Evolutionary conservation across 2,888 invertebrate species (phyloP).

Genomic region (Cheiracanthium punctorium): DNA sequence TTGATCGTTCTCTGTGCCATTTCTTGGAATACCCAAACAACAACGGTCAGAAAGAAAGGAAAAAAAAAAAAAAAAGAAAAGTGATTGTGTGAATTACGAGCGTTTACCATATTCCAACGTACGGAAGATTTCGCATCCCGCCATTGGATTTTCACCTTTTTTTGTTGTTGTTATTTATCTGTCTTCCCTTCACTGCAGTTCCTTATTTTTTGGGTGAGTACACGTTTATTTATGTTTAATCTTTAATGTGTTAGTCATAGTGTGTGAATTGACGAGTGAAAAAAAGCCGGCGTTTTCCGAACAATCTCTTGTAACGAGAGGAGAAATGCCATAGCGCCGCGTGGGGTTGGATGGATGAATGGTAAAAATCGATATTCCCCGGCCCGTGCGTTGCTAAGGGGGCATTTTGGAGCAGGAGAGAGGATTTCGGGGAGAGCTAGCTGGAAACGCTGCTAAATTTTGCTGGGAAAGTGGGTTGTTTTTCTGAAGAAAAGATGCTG

Average conservation of each 20-base stretch:
- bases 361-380: neutral
- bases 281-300: no score
- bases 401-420: neutral
- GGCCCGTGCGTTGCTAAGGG: constrained; percentile 9
- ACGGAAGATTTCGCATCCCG: no score
- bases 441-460: no score
- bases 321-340: neutral
- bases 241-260: no score
- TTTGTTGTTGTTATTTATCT: neutral
- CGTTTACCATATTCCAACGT: no score
- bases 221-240: neutral
- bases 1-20: neutral
- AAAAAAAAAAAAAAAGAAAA: no score
- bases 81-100: no score
- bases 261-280: no score
- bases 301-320: no score
- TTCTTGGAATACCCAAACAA: neutral
- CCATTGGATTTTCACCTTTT: constrained; percentile 12
- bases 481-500: no score
- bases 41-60: neutral
- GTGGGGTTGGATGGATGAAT: neutral
- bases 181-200: neutral
- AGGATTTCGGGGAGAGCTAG: neutral
- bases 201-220: neutral
- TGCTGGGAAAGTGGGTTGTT: no score